Evolutionary conservation across 30 jellyfish, hydroid and myxozoan genomes (phyloP).

Genomic region (Pelagia noctiluca): DNA sequence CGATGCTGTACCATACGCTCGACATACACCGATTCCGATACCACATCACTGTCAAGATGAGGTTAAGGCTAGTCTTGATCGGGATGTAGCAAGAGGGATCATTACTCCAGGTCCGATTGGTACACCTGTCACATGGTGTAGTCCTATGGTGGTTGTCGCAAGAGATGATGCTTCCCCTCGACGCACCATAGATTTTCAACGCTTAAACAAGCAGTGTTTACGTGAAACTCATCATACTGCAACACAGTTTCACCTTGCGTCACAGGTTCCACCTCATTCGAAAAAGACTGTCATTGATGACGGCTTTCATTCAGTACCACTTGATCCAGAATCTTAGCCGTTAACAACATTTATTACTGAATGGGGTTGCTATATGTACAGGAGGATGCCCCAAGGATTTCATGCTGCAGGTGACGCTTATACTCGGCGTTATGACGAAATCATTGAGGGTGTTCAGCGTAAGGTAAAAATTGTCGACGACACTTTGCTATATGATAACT

Average conservation of each 20-base stretch:
- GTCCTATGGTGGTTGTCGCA: conserved; percentile 61
- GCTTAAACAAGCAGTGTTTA: conserved; percentile 21
- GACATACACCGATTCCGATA: conserved; percentile 31
- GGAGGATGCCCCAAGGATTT: conserved; percentile 29
- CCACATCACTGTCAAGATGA: conserved; percentile 34
- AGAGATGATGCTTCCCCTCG: conserved; percentile 55
- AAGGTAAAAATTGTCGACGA: conserved; percentile 27
- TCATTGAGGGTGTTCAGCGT: conserved; percentile 10
- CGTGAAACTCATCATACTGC: conserved; percentile 70
- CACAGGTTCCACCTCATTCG: not conserved
- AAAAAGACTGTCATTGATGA: too few species aligned
- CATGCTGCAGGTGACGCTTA: conserved; percentile 52
- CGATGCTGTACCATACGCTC: conserved; percentile 36
- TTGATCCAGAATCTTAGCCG: conserved; percentile 3
- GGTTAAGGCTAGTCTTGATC: conserved; percentile 68
- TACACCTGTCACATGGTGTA: conserved; percentile 58
- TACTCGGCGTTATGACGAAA: conserved; percentile 38
- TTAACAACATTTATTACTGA: conserved; percentile 12
- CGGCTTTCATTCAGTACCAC: conserved; percentile 35
- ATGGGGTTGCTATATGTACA: conserved; percentile 36
- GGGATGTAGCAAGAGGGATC: conserved; percentile 47
- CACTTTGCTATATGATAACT: not conserved
- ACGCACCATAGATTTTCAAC: conserved; percentile 49
- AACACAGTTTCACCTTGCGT: conserved; percentile 46
- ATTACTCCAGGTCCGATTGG: conserved; percentile 69